Conservation (phyloP, 2,888 invertebrate genomes). For the Chromoteleia sp. region DNA sequence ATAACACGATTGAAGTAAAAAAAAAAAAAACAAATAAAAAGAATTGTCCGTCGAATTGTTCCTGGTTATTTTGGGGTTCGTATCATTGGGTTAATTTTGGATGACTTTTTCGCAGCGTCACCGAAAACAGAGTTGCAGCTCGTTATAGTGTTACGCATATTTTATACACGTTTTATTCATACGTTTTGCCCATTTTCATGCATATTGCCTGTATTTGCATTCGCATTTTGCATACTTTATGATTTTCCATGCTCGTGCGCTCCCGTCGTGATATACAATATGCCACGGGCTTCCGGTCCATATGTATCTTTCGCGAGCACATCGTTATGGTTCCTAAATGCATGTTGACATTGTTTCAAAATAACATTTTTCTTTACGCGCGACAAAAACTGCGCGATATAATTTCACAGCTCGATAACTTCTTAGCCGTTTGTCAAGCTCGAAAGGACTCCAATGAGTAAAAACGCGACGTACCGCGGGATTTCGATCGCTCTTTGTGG, state of each 20-base stretch:
- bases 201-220: conserved; percentile 82
- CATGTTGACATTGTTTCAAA: conserved; percentile 67
- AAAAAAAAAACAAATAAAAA: too few relatives aligned
- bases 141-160: conserved; percentile 69
- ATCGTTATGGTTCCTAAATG: conserved; percentile 69
- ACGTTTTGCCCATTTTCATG: conserved; percentile 81
- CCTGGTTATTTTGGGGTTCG: conserved; percentile 21
- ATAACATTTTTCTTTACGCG: conserved; percentile 67
- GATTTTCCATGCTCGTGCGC: conserved; percentile 79
- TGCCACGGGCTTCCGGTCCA: conserved; percentile 61
- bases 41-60: too few relatives aligned
- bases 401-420: conserved; percentile 67
- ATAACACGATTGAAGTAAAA: too few relatives aligned
- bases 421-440: conserved; percentile 53
- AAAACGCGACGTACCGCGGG: conserved; percentile 21
- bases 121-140: conserved; percentile 61
- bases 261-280: conserved; percentile 70
- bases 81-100: conserved; percentile 55
- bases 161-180: conserved; percentile 78
- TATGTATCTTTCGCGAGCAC: conserved; percentile 65
- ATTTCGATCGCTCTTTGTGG: conserved; percentile 31
- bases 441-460: conserved; percentile 55
- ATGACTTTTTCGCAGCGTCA: conserved; percentile 37
- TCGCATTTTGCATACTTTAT: conserved; percentile 82
- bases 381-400: conserved; percentile 66